Base-by-base conservation (phyloP, 2,888 invertebrate species). In the Automeris io region DNA sequence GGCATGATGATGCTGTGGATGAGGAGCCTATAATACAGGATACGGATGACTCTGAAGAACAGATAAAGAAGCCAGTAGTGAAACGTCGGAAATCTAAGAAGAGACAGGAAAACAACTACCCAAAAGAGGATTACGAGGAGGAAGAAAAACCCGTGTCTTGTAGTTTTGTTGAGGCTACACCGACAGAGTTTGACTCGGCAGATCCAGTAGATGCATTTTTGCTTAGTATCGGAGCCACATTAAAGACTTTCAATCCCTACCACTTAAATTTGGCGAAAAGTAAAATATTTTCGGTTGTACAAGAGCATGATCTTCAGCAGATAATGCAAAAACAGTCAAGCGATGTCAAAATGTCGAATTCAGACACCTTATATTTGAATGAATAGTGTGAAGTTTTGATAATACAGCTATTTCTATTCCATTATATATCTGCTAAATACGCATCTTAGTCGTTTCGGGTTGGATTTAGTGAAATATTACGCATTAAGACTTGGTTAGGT, bases 301-400 rank as follows among this genome's bases (percentile, higher is more conserved):
- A 86, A 45, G 83, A 87, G 42, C 80, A 82, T 32, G 87, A 87
- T 46, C 55, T 86, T 39, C 74, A 82, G 38, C 86, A 86, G 50
- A 86, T 86, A 16, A 77, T 85, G 18, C 74, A 81, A 37, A 80
- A 67, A 8, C 54, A 52, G 33, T 49, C 50, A 2, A 51, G 52
- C n/a, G 73, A 75, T n/a, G 51, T 59, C 4, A 66, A 64, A 41
- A 47, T 65, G 5, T 48, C 62, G 1, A 48, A 61, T 5, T 43
- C 65, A 1, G 62, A 62, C 7, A 31, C 48, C 8, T 48, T 65
- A 37, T 67, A 53, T 43, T 52, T 58, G 38, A 40, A 40, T 43
- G 47, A 54, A 40, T 49, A 49, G 41, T 29, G n/a, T 26, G 6
- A 5, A n/a, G n/a, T n/a, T n/a, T n/a, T n/a, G n/a, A n/a, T n/a